Percentiles rank a stretch among this genome's conserved stretches.
Conservation (phyloP, 2,797 vertebrate genomes). For the Glossophaga mutica region DNA sequence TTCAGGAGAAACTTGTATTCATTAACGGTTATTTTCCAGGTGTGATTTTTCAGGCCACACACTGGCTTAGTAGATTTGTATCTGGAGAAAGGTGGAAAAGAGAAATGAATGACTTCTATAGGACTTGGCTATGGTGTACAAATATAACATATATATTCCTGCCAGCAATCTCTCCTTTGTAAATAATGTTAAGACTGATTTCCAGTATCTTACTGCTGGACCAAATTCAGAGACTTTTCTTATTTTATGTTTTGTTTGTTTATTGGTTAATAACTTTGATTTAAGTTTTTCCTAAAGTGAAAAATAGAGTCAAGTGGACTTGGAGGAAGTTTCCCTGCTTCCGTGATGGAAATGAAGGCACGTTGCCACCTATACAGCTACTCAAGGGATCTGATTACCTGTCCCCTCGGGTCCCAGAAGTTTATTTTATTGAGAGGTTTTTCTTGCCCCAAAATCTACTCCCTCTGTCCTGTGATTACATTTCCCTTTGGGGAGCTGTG, state of each 20-base stretch:
- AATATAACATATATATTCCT: neutral
- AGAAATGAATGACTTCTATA: neutral
- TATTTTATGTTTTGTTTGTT: constrained; percentile 36
- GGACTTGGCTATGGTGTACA: neutral
- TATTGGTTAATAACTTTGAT: constrained; percentile 34
- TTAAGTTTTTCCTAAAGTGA: constrained; percentile 48
- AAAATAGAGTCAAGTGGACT: neutral
- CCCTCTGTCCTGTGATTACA: neutral
- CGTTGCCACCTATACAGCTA: neutral
- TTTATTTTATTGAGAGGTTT: neutral
- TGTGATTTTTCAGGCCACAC: neutral
- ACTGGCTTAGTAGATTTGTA: neutral
- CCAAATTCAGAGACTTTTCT: neutral
- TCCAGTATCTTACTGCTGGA: neutral
- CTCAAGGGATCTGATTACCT: neutral
- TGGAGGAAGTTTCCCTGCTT: neutral
- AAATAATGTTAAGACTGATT: neutral
- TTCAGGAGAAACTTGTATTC: neutral
- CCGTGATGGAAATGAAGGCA: neutral
- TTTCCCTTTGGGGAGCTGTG: neutral
- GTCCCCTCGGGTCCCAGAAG: neutral
- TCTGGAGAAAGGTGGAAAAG: neutral
- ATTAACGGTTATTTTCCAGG: neutral
- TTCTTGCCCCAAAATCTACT: neutral
- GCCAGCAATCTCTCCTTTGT: neutral